Conservation (phyloP, 37 sponge, comb jelly and placozoan genomes). For the Chondrosia reniformis region DNA sequence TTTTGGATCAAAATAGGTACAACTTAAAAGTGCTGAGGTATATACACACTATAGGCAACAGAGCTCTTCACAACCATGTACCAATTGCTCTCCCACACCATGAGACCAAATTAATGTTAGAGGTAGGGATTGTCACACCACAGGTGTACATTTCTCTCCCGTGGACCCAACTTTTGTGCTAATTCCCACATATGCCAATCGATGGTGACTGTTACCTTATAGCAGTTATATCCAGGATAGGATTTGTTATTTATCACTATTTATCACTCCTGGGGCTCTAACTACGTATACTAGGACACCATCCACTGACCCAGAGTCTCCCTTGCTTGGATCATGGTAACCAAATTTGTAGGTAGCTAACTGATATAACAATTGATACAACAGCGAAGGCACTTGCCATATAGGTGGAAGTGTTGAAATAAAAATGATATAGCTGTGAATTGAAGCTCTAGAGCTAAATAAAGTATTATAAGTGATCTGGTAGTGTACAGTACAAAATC, state of each 20-base stretch:
- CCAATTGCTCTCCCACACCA: conserved; percentile 3
- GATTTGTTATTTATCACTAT: conserved; percentile 1
- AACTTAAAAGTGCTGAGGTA: background rate
- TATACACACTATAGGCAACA: conserved; percentile 2
- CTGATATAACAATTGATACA: conserved; percentile 1
- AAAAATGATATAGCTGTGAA: conserved; percentile 1
- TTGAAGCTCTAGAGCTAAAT: conserved; percentile 2
- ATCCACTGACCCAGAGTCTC: conserved; percentile 3
- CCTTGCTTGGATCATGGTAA: conserved; percentile 3
- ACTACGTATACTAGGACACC: conserved; percentile 3
- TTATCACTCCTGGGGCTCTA: conserved; percentile 3
- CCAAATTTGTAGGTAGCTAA: no score
- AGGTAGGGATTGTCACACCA: conserved; percentile 3
- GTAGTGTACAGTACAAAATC: conserved; percentile 2
- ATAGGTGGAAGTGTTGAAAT: conserved; percentile 2
- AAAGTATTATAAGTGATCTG: conserved; percentile 1
- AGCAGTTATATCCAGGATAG: conserved; percentile 2
- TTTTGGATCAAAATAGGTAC: no score
- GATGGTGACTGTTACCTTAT: conserved; percentile 2
- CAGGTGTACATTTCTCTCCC: conserved; percentile 1
- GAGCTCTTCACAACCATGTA: conserved; percentile 3
- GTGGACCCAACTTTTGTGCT: conserved; percentile 3
- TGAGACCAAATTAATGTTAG: conserved; percentile 2
- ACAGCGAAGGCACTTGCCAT: conserved; percentile 3
- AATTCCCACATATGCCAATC: conserved; percentile 2